phyloP scores from a whole-genome alignment of 2,797 vertebrate species.

The Pseudochirops corinnae region DNA sequence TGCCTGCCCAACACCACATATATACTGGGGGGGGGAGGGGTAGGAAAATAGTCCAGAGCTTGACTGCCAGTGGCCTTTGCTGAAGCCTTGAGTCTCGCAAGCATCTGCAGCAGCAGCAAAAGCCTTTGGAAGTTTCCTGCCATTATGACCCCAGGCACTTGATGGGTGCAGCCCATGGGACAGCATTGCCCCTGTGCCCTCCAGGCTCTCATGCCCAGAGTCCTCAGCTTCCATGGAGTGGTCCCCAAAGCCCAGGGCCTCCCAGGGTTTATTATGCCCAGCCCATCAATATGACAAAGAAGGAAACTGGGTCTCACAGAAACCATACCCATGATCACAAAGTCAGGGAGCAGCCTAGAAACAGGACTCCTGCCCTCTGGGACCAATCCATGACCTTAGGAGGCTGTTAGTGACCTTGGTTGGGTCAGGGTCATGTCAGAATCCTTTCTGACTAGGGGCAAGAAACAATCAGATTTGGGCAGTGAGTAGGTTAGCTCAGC shows the following conservation, averaged over 20 bases:
- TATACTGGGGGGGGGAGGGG: no score
- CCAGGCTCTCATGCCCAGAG: background rate
- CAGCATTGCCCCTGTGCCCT: background rate
- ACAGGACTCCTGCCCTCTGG: background rate
- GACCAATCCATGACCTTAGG: no score
- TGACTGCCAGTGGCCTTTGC: no score
- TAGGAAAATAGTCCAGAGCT: no score
- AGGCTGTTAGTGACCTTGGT: background rate
- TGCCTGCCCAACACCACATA: background rate
- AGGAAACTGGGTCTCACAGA: background rate
- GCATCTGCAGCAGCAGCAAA: background rate
- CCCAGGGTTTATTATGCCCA: background rate
- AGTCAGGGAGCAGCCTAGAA: background rate
- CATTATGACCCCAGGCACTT: background rate
- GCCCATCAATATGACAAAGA: background rate
- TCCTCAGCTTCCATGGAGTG: background rate
- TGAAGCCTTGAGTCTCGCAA: background rate
- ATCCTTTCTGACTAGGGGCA: background rate
- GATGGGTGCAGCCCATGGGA: no score
- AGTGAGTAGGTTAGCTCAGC: background rate
- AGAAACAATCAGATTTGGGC: background rate
- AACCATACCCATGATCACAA: background rate
- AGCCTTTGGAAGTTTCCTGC: no score
- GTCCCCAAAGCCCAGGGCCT: background rate
- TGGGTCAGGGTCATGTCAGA: background rate